A percentile compares a stretch with the other conserved stretches of the same genome.
These are phyloP conservation scores for Falco biarmicus DNA, from an alignment of 2,797 vertebrate species.

Conservation along the genomic window DNA sequence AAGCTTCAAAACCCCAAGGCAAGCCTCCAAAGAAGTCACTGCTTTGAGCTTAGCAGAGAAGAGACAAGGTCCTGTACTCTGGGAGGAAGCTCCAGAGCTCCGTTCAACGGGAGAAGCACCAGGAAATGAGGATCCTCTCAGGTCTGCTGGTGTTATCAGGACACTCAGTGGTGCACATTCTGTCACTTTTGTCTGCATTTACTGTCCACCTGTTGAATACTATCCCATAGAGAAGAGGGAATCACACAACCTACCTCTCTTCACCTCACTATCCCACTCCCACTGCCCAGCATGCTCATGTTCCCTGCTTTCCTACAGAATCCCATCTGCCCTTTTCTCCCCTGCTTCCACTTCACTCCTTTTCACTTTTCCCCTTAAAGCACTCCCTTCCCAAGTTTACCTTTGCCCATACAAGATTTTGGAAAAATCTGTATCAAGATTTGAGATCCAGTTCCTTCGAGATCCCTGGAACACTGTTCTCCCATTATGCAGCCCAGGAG, in stretches of 20 bases:
- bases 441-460: background rate
- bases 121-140: background rate
- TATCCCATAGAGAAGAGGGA: background rate
- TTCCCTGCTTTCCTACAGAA: background rate
- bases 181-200: background rate
- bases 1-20: background rate
- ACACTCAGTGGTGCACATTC: background rate
- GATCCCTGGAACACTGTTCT: background rate
- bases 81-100: background rate
- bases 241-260: background rate
- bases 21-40: background rate
- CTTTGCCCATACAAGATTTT: background rate
- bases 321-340: background rate
- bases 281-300: accelerated
- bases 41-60: background rate
- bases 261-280: background rate
- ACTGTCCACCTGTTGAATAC: background rate
- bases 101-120: background rate
- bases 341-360: background rate
- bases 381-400: background rate
- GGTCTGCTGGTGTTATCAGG: background rate
- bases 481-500: background rate
- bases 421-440: background rate
- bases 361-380: background rate
- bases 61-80: background rate